Base-by-base conservation (phyloP, 2,888 invertebrate species). In the Iselma pallidipennis region DNA sequence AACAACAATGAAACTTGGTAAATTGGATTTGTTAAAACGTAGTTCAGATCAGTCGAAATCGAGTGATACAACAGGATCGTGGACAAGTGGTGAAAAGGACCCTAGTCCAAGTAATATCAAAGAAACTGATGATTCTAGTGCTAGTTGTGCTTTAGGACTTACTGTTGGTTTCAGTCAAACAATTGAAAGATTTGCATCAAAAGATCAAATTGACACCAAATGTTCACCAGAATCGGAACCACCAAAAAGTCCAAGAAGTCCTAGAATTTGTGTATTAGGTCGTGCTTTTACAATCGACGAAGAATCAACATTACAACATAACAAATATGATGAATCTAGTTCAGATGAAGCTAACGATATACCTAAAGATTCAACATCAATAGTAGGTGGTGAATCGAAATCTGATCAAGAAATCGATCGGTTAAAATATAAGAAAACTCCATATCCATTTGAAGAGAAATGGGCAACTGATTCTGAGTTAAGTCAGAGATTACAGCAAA, bases 21-120 rank as follows among this genome's bases (percentile, higher is more conserved):
- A 80, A 57, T 83, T 82, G 64, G 87, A 87, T 72, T 75, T 88
- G 49, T 79, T 88, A 3, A 89, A 90, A 74, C 80, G 89, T 23
- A 90, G 89, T 68, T 87, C 90, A 1, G 91, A 91, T 76, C 88
- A 91, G 62, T 92, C 92, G 1, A 84, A 88, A 68, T 92, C 92
- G 72, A 92, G 91, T 2, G 92, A 92, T 74, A 90, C 90, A 0
- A 88, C 87, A 4, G 82, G 82, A 29, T 92, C 92, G 0, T 92
- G 91, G 90, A 91, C 91, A 0, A 90, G 90, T 72, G 88, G 89
- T n/a, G 90, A 90, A 76, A 89, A 89, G 78, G 89, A 89, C 75
- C 82, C 83, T 0, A 89, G 89, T 72, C 88, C 89, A 54, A 63
- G 82, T 73, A 57, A 82, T 75, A 45, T 82, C 61, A 86, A 88